phyloP scores from a whole-genome alignment of 2,888 invertebrate genomes.

The Nomada lathburiana region DNA sequence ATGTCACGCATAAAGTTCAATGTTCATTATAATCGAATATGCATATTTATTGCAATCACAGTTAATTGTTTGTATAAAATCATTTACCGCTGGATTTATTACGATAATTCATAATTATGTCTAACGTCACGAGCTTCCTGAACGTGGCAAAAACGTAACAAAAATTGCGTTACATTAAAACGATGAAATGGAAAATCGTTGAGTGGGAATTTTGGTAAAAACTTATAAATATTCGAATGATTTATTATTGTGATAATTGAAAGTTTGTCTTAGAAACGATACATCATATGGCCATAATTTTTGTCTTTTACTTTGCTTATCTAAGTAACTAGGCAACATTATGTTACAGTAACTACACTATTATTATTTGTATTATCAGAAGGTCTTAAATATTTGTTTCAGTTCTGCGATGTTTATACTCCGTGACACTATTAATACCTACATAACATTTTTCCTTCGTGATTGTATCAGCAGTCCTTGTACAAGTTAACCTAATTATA shows the following conservation, averaged over 20 bases:
- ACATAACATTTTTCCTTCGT: neutral
- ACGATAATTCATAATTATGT: too few species aligned
- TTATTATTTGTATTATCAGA: neutral
- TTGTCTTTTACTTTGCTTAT: neutral
- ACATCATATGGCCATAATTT: neutral
- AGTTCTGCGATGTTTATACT: too few species aligned
- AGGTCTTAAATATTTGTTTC: neutral
- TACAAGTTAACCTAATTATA: neutral
- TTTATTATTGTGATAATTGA: neutral
- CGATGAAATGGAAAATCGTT: neutral
- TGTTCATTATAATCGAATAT: too few species aligned
- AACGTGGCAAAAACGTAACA: too few species aligned
- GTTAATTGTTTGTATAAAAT: too few species aligned
- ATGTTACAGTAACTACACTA: neutral
- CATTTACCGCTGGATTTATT: too few species aligned
- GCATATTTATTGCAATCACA: too few species aligned
- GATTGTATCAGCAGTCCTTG: conserved; percentile 11
- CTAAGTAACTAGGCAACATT: too few species aligned
- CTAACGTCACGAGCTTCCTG: too few species aligned
- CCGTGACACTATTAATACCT: too few species aligned
- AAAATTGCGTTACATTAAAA: too few species aligned
- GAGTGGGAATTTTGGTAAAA: neutral
- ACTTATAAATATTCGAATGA: neutral
- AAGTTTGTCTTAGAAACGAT: neutral
- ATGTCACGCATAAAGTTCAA: too few species aligned